Percentiles rank a stretch among this genome's conserved stretches.
phyloP scores from a whole-genome alignment of 2,797 vertebrate genomes.

The Pseudomugil gertrudae region DNA sequence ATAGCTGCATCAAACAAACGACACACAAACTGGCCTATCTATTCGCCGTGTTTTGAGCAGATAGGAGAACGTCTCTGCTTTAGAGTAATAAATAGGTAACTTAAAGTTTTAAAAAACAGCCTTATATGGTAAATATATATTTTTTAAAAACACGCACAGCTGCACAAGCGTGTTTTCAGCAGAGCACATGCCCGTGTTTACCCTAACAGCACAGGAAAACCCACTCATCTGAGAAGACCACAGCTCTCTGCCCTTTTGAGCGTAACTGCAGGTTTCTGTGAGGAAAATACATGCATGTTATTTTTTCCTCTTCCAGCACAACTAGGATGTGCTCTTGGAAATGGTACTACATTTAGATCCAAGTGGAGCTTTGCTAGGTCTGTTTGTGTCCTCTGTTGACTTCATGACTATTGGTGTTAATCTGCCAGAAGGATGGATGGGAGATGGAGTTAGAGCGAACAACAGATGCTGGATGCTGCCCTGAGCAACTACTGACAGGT shows the following conservation, averaged over 20 bases:
- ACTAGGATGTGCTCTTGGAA: slow-evolving; percentile 54
- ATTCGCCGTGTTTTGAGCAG: slow-evolving; percentile 65
- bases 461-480: slow-evolving; percentile 62
- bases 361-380: slow-evolving; percentile 43
- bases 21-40: slow-evolving; percentile 65
- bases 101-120: slow-evolving; percentile 29
- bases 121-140: slow-evolving; percentile 30
- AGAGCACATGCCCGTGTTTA: slow-evolving; percentile 48
- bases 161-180: slow-evolving; percentile 39
- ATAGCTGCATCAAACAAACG: slow-evolving; percentile 63
- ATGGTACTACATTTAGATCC: slow-evolving; percentile 42
- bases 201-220: slow-evolving; percentile 48
- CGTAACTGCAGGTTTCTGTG: slow-evolving; percentile 28
- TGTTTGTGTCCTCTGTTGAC: slow-evolving; percentile 29
- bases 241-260: slow-evolving; percentile 33
- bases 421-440: slow-evolving; percentile 43
- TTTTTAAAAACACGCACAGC: slow-evolving; percentile 12
- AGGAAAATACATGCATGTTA: slow-evolving; percentile 11
- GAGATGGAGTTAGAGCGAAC: slow-evolving; percentile 38
- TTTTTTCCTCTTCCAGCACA: slow-evolving; percentile 18
- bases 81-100: slow-evolving; percentile 53
- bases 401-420: slow-evolving; percentile 25
- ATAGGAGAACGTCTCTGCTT: slow-evolving; percentile 41
- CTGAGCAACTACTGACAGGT: slow-evolving; percentile 71
- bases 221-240: slow-evolving; percentile 53